Conservation (phyloP, 2,113 vertebrate genomes). For the Nothocercus julius region DNA sequence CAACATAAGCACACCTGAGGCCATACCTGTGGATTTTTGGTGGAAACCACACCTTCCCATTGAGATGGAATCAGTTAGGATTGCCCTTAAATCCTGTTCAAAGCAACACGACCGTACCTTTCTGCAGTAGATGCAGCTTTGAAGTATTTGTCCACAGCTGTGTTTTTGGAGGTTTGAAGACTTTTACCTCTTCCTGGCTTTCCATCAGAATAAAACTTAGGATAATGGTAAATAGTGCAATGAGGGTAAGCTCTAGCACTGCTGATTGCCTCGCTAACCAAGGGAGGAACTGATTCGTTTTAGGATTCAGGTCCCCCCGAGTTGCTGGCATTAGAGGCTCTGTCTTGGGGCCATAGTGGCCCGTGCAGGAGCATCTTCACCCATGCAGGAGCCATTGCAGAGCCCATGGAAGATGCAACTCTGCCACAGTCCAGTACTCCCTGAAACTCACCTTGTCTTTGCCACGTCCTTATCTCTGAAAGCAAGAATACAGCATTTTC, state of each 20-base stretch:
- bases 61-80: neutral
- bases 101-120: neutral
- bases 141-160: neutral
- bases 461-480: neutral
- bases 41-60: neutral
- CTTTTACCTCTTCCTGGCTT: neutral
- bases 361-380: neutral
- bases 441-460: neutral
- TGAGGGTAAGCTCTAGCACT: neutral
- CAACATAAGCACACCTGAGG: neutral
- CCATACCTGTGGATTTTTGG: neutral
- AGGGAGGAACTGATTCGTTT: neutral
- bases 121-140: neutral
- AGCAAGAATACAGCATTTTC: neutral
- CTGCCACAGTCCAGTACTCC: neutral
- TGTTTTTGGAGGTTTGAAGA: neutral
- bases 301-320: neutral
- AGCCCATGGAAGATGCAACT: neutral
- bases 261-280: neutral
- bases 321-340: neutral
- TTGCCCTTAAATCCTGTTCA: constrained; percentile 8
- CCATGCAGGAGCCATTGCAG: neutral
- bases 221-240: neutral
- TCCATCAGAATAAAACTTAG: neutral
- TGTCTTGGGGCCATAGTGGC: rapidly evolving